A percentile compares a stretch with the other conserved stretches of the same genome.
Evolutionary conservation across 2,797 vertebrate species (phyloP).

Genomic region (Sarcophilus harrisii): DNA sequence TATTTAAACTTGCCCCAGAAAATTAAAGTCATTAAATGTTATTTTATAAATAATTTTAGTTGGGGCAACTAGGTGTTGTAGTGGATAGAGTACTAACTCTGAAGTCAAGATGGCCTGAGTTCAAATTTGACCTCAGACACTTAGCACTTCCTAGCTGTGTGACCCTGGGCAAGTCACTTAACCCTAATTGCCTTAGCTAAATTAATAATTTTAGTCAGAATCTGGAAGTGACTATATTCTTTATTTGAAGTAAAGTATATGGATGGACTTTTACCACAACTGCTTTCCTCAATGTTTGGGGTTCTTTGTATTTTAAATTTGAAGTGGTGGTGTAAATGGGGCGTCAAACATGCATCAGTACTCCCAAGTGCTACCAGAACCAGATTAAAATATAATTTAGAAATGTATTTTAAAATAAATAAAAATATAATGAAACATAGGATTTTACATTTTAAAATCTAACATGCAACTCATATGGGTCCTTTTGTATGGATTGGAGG

Average conservation of each 20-base stretch:
- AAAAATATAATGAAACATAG: not conserved
- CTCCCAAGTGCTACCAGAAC: not conserved
- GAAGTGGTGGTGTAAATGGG: not conserved
- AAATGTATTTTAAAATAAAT: not conserved
- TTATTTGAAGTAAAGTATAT: not conserved
- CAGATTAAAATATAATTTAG: not conserved
- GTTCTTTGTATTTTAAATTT: not conserved
- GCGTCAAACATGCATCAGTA: not conserved
- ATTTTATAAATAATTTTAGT: not conserved
- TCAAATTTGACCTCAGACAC: too few species aligned
- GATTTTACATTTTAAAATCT: not conserved
- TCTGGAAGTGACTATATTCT: not conserved
- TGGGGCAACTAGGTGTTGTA: too few species aligned
- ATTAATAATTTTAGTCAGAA: not conserved
- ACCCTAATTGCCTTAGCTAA: too few species aligned
- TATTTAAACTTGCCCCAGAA: not conserved
- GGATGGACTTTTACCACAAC: not conserved
- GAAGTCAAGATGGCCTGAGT: too few species aligned
- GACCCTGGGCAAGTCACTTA: too few species aligned
- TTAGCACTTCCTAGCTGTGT: too few species aligned
- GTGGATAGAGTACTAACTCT: too few species aligned
- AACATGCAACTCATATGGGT: not conserved
- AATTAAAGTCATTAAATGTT: not conserved
- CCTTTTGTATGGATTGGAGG: not conserved
- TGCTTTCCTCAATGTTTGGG: not conserved